Evolutionary conservation across 2,113 vertebrate species (phyloP).

Genomic region (Crotophaga sulcirostris): DNA sequence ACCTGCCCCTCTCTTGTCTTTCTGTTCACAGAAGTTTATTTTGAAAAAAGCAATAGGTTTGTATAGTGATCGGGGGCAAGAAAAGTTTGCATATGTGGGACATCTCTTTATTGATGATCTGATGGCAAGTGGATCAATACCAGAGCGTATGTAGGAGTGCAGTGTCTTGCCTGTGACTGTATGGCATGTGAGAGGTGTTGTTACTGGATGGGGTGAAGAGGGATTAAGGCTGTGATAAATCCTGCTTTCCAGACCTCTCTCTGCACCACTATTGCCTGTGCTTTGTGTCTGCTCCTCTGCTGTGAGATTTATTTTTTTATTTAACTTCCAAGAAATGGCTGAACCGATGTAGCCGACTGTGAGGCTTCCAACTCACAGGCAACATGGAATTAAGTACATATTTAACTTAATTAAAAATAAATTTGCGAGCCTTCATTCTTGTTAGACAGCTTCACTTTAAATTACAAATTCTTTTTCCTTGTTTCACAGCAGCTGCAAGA

Average conservation of each 20-base stretch:
- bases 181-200: background rate
- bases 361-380: background rate
- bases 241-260: background rate
- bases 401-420: background rate
- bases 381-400: background rate
- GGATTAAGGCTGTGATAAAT: background rate
- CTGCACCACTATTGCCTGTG: background rate
- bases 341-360: background rate
- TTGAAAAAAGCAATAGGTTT: background rate
- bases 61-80: accelerated
- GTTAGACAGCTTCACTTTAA: background rate
- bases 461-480: background rate
- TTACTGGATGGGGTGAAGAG: background rate
- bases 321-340: background rate
- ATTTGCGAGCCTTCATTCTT: background rate
- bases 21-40: background rate
- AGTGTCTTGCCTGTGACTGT: background rate
- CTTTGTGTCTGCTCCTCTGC: background rate
- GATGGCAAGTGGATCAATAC: background rate
- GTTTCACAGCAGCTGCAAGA: background rate
- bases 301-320: background rate
- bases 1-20: background rate
- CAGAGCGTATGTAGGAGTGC: background rate
- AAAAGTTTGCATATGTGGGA: background rate
- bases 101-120: background rate